A percentile compares a stretch with the other conserved stretches of the same genome.
Evolutionary conservation across 2,113 vertebrate species (phyloP).

Genomic region (Xiphias gladius): DNA sequence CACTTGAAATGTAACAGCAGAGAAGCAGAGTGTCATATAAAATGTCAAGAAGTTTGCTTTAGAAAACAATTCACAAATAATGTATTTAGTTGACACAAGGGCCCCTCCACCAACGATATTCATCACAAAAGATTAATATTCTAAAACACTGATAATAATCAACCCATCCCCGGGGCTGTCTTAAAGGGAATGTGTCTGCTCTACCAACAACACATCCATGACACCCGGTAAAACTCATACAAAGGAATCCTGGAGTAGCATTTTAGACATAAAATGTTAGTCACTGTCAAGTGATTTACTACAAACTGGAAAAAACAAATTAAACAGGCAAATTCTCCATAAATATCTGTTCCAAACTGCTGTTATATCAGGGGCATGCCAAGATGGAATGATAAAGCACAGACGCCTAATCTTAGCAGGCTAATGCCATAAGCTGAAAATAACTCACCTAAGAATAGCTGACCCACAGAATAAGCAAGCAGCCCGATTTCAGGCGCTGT

Average conservation of each 20-base stretch:
- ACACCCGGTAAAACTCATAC: constrained; percentile 24
- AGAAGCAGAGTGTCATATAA: constrained; percentile 16
- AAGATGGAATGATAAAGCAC: constrained; percentile 97
- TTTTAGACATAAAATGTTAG: constrained; percentile 48
- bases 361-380: constrained; percentile 95
- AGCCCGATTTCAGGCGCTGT: constrained; percentile 83
- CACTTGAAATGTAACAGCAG: constrained; percentile 41
- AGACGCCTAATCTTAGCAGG: constrained; percentile 98
- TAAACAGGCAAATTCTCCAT: constrained; percentile 91
- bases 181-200: constrained; percentile 7
- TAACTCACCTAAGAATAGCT: constrained; percentile 99
- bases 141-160: not conserved
- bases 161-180: not conserved
- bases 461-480: constrained; percentile 95
- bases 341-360: constrained; percentile 94
- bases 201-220: constrained; percentile 28
- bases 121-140: not conserved
- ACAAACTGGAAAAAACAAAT: constrained; percentile 86
- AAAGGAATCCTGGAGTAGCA: constrained; percentile 15
- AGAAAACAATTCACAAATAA: constrained; percentile 26
- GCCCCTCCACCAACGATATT: constrained; percentile 7
- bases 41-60: constrained; percentile 52
- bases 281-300: constrained; percentile 65
- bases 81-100: not conserved
- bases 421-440: constrained; percentile 98